These are phyloP conservation scores for Apantesis nais DNA, from an alignment of 2,888 invertebrate species.

Conservation along the genomic window DNA sequence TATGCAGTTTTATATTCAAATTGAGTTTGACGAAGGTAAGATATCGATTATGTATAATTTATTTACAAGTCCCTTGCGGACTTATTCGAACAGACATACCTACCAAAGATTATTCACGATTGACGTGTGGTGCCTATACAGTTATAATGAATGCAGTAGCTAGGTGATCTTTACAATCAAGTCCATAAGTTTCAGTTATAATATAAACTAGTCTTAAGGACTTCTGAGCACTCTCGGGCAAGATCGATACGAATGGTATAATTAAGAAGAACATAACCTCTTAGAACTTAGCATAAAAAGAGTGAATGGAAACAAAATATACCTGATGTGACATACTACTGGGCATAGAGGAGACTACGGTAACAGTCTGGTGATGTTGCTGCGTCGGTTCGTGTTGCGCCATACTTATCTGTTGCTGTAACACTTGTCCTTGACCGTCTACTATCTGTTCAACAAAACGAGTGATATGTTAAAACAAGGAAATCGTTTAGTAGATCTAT, in stretches of 20 bases:
- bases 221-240: not conserved
- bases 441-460: constrained; percentile 60
- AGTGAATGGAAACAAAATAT: not conserved
- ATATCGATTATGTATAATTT: not conserved
- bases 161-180: not conserved
- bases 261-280: too few relatives aligned
- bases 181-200: not conserved
- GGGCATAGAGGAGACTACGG: constrained; percentile 82
- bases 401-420: constrained; percentile 79
- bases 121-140: not conserved
- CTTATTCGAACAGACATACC: not conserved
- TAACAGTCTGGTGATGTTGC: constrained; percentile 82
- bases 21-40: not conserved
- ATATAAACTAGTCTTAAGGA: not conserved
- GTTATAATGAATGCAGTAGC: not conserved
- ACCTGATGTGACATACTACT: constrained; percentile 81
- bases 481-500: not conserved
- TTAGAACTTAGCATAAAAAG: not conserved
- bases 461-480: not conserved
- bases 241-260: not conserved
- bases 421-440: constrained; percentile 75
- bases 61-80: not conserved
- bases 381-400: constrained; percentile 80
- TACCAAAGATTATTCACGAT: not conserved
- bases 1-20: constrained; percentile 19